phyloP scores from a whole-genome alignment of 2,113 vertebrate genomes.

The Argyrosomus japonicus region DNA sequence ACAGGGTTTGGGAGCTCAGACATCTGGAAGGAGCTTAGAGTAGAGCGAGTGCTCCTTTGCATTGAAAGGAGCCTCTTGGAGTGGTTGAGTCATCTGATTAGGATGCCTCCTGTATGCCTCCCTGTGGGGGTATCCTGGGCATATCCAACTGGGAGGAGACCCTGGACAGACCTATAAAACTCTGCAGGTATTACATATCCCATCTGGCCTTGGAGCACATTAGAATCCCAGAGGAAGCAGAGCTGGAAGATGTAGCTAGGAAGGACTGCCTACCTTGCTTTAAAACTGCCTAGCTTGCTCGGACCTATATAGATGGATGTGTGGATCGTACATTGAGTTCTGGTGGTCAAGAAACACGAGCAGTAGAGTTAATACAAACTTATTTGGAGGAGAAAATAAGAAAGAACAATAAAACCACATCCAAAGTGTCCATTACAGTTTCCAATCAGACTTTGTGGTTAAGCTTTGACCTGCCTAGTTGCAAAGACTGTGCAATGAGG shows the following conservation, averaged over 20 bases:
- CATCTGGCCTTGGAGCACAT: constrained; percentile 6
- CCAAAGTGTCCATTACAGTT: background rate
- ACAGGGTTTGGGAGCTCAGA: background rate
- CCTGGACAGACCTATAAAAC: background rate
- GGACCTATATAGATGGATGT: background rate
- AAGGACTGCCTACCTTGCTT: background rate
- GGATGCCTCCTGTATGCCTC: background rate
- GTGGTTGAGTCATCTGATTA: constrained; percentile 13
- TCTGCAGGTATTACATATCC: constrained; percentile 7
- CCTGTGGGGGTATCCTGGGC: background rate
- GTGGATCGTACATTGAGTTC: background rate
- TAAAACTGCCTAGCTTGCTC: background rate
- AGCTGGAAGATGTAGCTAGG: background rate
- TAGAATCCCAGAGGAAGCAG: background rate
- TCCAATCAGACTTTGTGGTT: background rate
- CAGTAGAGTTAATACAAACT: too few relatives aligned
- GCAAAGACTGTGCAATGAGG: background rate
- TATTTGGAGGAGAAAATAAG: too few relatives aligned
- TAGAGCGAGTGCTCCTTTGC: background rate
- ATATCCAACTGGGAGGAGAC: background rate
- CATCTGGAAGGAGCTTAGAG: background rate
- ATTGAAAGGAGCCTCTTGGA: background rate
- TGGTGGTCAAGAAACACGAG: too few relatives aligned
- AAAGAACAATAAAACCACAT: background rate
- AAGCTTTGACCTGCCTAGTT: too few relatives aligned